Percentiles rank a stretch among this genome's conserved stretches.
These are phyloP conservation scores for Condylostylus longicornis DNA, from an alignment of 1,140 invertebrate genomes.

Conservation along the genomic window DNA sequence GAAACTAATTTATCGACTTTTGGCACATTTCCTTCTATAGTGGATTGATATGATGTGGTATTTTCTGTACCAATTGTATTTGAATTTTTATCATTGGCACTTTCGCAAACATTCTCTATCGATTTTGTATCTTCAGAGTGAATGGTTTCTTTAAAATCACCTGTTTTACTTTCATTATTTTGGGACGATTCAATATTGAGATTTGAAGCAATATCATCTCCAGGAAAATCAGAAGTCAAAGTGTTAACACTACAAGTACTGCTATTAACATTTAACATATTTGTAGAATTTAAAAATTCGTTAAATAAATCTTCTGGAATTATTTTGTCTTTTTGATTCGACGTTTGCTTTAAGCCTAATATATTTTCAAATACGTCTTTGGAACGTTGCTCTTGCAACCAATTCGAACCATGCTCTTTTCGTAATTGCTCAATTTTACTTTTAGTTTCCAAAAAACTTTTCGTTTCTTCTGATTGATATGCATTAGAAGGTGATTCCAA, in stretches of 20 bases:
- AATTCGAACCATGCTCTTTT: conserved; percentile 41
- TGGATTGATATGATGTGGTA: too few relatives aligned
- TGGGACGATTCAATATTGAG: too few relatives aligned
- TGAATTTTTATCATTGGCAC: background rate
- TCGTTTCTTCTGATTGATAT: too few relatives aligned
- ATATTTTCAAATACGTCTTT: background rate
- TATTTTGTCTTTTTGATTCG: background rate
- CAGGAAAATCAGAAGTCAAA: too few relatives aligned
- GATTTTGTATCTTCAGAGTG: background rate
- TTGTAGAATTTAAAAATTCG: too few relatives aligned
- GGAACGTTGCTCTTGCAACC: conserved; percentile 40
- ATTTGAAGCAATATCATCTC: too few relatives aligned
- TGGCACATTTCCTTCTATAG: background rate
- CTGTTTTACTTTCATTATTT: conserved; percentile 2
- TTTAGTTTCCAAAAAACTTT: conserved; percentile 45
- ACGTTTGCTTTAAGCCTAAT: background rate
- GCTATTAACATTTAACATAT: too few relatives aligned
- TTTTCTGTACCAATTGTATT: too few relatives aligned
- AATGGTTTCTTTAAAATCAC: background rate
- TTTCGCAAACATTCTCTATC: background rate
- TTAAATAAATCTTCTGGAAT: background rate
- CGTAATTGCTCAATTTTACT: conserved; percentile 41
- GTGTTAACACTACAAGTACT: too few relatives aligned
- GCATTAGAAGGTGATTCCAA: too few relatives aligned
- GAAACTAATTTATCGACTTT: background rate